Evolutionary conservation across 2,797 vertebrate species (phyloP), one percentile per base, ranked within the genome.

Genomic region (Lepilemur septentrionalis): DNA sequence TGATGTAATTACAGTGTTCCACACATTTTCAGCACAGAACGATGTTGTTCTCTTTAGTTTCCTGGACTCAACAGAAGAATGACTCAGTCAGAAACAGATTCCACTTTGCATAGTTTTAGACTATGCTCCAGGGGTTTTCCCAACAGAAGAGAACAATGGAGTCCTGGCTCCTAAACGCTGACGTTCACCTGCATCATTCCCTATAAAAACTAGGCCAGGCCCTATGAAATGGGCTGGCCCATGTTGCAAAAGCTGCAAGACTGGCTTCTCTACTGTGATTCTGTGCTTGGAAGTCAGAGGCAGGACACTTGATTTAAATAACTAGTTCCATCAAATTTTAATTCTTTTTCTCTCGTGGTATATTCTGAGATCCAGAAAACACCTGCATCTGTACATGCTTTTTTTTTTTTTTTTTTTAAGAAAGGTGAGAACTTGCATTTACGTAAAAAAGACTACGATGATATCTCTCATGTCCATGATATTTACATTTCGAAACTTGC

Each of bases 341-440:
- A 70, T 35, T 52, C 35, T 79, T 94, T 69, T 79, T 72, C 32
- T 88, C 46, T 80, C 41, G 9, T n/a, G n/a, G 5, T 57, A 13
- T 70, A 80, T 46, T 80, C 7, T 35, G 32, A 91, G 61, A 75
- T 81, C 52, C 41, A 84, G 75, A 91, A 93, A 46, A 30, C n/a
- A 7, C 7, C 13, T 17, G 4, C 70, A 4, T 75, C 41, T 18
- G 15, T n/a, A 38, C 18, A 83, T 67, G 61, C 12, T 57, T 57
- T 57, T 57, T 10, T 55, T 57, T n/a, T n/a, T 82, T 96, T 92
- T 78, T 96, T 94, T 78, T 75, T 55, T 48, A 48, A 87, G 76
- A 43, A 30, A 61, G 4, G 13, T 22, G 82, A 76, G 14, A 50
- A 0, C 9, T 63, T 89, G 20, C 2, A 35, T 69, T 91, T 81